Conservation (phyloP, 2,797 vertebrate genomes). For the Anableps anableps region DNA sequence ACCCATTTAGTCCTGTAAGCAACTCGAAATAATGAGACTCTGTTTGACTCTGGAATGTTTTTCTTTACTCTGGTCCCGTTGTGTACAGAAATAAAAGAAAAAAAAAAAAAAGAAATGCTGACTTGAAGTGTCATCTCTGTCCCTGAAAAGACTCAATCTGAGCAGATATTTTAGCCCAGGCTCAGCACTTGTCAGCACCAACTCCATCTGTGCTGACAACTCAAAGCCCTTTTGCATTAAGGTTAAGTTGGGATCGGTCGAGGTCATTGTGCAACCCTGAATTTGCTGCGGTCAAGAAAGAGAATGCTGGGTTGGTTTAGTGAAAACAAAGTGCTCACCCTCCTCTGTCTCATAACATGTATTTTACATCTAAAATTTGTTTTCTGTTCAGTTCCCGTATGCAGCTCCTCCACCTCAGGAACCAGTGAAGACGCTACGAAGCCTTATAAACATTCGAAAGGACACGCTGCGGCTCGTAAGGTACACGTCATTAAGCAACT, state of each 20-base stretch:
- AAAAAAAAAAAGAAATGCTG: constrained; percentile 8
- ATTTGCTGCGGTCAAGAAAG: constrained; percentile 42
- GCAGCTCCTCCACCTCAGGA: constrained; percentile 96
- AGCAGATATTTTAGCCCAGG: constrained; percentile 46
- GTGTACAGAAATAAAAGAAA: constrained; percentile 37
- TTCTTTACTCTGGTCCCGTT: constrained; percentile 20
- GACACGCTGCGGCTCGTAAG: constrained; percentile 95
- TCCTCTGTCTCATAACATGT: constrained; percentile 32
- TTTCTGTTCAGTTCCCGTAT: constrained; percentile 90
- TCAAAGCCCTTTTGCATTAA: constrained; percentile 36
- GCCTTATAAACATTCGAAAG: constrained; percentile 97
- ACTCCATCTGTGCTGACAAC: constrained; percentile 51
- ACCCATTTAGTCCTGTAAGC: constrained; percentile 13
- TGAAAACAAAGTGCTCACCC: constrained; percentile 31
- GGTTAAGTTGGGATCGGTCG: constrained; percentile 55
- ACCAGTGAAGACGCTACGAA: constrained; percentile 96
- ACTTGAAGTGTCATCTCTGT: constrained; percentile 51
- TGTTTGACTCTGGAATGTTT: constrained; percentile 36
- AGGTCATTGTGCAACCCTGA: constrained; percentile 30
- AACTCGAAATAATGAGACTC: constrained; percentile 12
- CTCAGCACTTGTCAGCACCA: constrained; percentile 68
- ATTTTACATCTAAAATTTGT: constrained; percentile 50
- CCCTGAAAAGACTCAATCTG: constrained; percentile 54
- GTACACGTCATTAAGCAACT: constrained; percentile 73
- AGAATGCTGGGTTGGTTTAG: constrained; percentile 48